Evolutionary conservation across 1,140 invertebrate genomes (phyloP), one percentile per base, ranked within the genome.

Genomic region (Drosophila trapezifrons): DNA sequence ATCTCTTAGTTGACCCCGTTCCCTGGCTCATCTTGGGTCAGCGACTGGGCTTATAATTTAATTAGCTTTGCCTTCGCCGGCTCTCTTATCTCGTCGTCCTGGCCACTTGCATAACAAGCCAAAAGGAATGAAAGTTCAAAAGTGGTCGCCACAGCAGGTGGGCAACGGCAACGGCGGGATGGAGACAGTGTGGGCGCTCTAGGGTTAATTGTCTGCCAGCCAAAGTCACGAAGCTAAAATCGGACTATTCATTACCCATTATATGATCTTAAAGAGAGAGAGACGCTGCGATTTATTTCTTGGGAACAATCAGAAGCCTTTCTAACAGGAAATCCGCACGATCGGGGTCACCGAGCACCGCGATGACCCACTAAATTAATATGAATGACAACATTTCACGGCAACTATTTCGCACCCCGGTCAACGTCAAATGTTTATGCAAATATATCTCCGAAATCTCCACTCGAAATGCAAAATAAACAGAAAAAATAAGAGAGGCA

Each of bases 301-400:
- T 35, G 64, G 62, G 47, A 67, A 69, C 75, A 75, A 42, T 73
- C 70, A 86, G 78, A 87, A 54, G 83, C 83, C 83, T 87, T 86
- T 86, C 83, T 86, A 89, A 83, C 79, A 86, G 84, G 83, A 86
- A 86, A 83, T 86, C 84, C 83, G 84, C 66, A 59, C 51, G 57
- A 81, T 78, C 67, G 66, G 76, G 79, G 84, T 82, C 84, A 82
- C 45, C 37, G 32, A 32, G n/a, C 20, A 42, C 25, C 10, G 52
- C 4, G 69, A 8, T 86, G 83, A 83, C 83, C 83, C 57, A 86
- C 76, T 89, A 83, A 86, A 82, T 78, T 71, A 58, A 63, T 85
- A 62, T 85, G 69, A 75, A 78, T 77, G 85, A 81, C 67, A 70
- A 56, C 65, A 87, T 86, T 86, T 86, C 82, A 79, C 78, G 77